Evolutionary conservation across 2,888 invertebrate species (phyloP).

Genomic region (Tachina lurida): DNA sequence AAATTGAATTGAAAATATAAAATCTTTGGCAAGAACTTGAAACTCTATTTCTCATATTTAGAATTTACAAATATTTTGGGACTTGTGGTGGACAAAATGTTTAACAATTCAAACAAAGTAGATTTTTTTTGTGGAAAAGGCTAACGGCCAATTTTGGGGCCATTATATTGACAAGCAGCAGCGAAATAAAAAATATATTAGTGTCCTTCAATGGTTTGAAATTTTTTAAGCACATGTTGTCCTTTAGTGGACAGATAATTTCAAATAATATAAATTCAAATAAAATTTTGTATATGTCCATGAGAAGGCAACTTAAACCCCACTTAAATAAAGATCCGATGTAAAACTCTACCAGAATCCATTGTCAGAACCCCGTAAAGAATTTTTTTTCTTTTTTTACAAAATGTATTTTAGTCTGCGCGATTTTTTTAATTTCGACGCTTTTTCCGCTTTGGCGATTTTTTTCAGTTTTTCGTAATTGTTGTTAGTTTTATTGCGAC

Average conservation of each 20-base stretch:
- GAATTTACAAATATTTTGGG: slow-evolving; percentile 57
- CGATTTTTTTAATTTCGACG: too few relatives aligned
- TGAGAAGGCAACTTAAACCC: neutral
- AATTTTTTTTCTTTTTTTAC: too few relatives aligned
- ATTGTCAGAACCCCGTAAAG: too few relatives aligned
- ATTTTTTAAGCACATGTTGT: slow-evolving; percentile 17
- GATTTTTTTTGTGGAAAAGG: slow-evolving; percentile 59
- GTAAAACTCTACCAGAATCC: too few relatives aligned
- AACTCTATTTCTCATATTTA: slow-evolving; percentile 43
- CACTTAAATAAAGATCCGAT: neutral
- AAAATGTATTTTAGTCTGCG: too few relatives aligned
- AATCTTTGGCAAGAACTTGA: slow-evolving; percentile 38
- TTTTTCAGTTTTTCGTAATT: neutral
- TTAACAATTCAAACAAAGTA: slow-evolving; percentile 26
- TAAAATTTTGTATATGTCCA: neutral
- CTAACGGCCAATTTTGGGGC: slow-evolving; percentile 75
- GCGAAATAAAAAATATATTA: slow-evolving; percentile 49
- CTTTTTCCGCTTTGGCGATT: neutral
- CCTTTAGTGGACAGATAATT: neutral
- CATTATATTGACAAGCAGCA: slow-evolving; percentile 69
- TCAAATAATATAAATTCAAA: neutral
- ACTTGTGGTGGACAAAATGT: slow-evolving; percentile 39
- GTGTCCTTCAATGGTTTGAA: slow-evolving; percentile 72
- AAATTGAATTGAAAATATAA: slow-evolving; percentile 54
- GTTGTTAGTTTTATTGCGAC: neutral